Conservation (phyloP, 2,888 invertebrate genomes). For the Eupithecia pulchellata region DNA sequence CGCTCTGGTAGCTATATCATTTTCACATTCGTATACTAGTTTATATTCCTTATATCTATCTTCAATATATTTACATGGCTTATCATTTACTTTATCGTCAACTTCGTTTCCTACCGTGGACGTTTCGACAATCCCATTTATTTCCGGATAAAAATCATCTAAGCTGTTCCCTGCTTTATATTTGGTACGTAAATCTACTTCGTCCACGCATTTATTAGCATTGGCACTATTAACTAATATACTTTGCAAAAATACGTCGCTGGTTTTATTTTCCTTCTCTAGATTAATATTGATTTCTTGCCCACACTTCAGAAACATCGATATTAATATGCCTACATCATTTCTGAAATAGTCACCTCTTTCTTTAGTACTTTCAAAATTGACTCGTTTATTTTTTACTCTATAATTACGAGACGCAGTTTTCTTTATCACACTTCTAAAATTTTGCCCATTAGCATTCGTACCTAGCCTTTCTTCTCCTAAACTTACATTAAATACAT, state of each 20-base stretch:
- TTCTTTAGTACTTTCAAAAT: slow-evolving; percentile 46
- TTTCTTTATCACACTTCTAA: slow-evolving; percentile 25
- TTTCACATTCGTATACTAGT: slow-evolving; percentile 43
- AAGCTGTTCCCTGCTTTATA: slow-evolving; percentile 23
- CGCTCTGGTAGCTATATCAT: slow-evolving; percentile 59
- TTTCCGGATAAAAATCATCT: slow-evolving; percentile 22
- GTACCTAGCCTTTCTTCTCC: not conserved
- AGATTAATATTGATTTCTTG: slow-evolving; percentile 25
- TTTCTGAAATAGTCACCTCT: slow-evolving; percentile 37
- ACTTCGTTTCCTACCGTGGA: slow-evolving; percentile 17
- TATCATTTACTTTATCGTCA: slow-evolving; percentile 18
- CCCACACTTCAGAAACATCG: slow-evolving; percentile 33
- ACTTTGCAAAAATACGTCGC: slow-evolving; percentile 35
- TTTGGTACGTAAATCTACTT: slow-evolving; percentile 24
- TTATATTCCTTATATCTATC: slow-evolving; percentile 42
- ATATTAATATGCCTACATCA: slow-evolving; percentile 33
- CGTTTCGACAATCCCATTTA: slow-evolving; percentile 1
- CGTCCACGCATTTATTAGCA: slow-evolving; percentile 15
- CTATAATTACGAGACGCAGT: slow-evolving; percentile 19
- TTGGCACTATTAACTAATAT: slow-evolving; percentile 29
- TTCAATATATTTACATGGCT: slow-evolving; percentile 36
- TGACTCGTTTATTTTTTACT: slow-evolving; percentile 48
- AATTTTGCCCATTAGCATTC: slow-evolving; percentile 9
- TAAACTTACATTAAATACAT: not conserved
- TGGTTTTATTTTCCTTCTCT: slow-evolving; percentile 30